These are phyloP conservation scores for Chrysotoxum bicinctum DNA, from an alignment of 2,888 invertebrate genomes.

Conservation along the genomic window DNA sequence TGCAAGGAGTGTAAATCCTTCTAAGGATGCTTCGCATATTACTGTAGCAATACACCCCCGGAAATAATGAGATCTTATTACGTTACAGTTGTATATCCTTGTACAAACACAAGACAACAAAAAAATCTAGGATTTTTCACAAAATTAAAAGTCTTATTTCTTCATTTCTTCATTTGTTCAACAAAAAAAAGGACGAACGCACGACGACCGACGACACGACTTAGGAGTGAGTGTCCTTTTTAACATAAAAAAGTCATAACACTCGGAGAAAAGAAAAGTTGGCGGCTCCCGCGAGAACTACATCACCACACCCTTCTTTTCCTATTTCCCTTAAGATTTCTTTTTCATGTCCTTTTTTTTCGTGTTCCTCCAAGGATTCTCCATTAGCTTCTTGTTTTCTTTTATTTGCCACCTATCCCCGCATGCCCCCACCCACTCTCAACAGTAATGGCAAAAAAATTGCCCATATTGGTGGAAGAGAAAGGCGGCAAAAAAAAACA, in stretches of 20 bases:
- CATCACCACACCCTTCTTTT: not conserved
- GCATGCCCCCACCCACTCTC: not conserved
- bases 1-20: constrained; percentile 75
- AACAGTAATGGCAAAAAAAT: constrained; percentile 65
- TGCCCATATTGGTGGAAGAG: constrained; percentile 58
- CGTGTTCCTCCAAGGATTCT: constrained; percentile 50
- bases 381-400: constrained; percentile 65
- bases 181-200: not conserved
- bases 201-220: not conserved
- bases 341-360: constrained; percentile 60
- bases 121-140: constrained; percentile 75
- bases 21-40: constrained; percentile 30
- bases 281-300: constrained; percentile 37
- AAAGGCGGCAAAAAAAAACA: not conserved
- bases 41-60: constrained; percentile 17
- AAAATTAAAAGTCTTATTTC: constrained; percentile 78
- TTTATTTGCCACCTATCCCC: constrained; percentile 58
- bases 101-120: constrained; percentile 74
- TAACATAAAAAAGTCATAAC: constrained; percentile 72
- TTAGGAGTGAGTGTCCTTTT: constrained; percentile 64
- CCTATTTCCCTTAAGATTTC: constrained; percentile 26
- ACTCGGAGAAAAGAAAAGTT: constrained; percentile 53
- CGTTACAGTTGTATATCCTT: constrained; percentile 63
- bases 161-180: constrained; percentile 69
- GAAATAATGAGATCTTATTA: constrained; percentile 71